Conservation (phyloP, 2,888 invertebrate species). For the Omphaloscelis lunosa region DNA sequence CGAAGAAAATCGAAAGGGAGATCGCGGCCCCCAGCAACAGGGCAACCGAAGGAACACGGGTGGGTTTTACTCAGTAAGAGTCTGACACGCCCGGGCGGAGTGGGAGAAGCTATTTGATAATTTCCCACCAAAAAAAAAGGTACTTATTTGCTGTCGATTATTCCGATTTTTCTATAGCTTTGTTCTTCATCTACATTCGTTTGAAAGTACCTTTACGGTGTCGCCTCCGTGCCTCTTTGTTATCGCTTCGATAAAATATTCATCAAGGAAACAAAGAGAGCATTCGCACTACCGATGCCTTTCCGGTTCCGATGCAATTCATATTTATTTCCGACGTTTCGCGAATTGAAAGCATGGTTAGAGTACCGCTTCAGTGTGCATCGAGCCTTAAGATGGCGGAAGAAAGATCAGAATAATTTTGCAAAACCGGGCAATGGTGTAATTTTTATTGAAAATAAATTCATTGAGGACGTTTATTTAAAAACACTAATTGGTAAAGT, state of each 20-base stretch:
- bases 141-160: background rate
- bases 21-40: too few relatives aligned
- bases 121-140: too few relatives aligned
- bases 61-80: too few relatives aligned
- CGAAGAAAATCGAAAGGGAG: too few relatives aligned
- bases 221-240: slow-evolving; percentile 35
- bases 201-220: slow-evolving; percentile 19
- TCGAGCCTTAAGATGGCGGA: background rate
- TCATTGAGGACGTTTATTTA: too few relatives aligned
- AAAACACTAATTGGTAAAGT: too few relatives aligned
- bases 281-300: slow-evolving; percentile 43
- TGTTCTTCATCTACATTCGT: slow-evolving; percentile 24
- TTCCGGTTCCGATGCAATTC: slow-evolving; percentile 43
- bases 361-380: background rate
- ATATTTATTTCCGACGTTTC: slow-evolving; percentile 44
- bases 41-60: too few relatives aligned
- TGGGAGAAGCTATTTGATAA: too few relatives aligned
- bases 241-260: slow-evolving; percentile 50
- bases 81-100: too few relatives aligned
- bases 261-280: slow-evolving; percentile 50
- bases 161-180: background rate
- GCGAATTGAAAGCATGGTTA: background rate
- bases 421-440: too few relatives aligned
- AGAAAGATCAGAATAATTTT: background rate
- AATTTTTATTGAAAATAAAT: too few relatives aligned